Conservation (phyloP, 2,888 invertebrate genomes). For the Drosophila infuscata region DNA sequence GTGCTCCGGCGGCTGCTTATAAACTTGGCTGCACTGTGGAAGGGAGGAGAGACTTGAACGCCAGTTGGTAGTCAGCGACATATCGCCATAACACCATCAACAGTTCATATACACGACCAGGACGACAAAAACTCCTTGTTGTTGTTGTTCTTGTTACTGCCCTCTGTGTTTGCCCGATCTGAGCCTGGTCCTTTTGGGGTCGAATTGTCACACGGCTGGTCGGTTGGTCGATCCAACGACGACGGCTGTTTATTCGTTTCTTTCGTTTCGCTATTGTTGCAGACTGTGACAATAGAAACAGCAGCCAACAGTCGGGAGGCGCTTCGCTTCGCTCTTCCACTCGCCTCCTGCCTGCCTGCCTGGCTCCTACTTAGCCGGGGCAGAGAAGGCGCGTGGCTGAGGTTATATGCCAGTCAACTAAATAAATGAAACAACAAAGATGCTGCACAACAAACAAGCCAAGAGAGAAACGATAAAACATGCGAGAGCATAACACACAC, state of each 20-base stretch:
- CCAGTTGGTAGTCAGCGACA: slow-evolving; percentile 70
- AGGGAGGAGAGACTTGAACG: slow-evolving; percentile 29
- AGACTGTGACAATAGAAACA: slow-evolving; percentile 75
- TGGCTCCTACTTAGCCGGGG: slow-evolving; percentile 65
- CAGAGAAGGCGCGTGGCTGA: slow-evolving; percentile 60
- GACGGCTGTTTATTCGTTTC: slow-evolving; percentile 20
- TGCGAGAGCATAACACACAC: slow-evolving; percentile 18
- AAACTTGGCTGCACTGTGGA: slow-evolving; percentile 38
- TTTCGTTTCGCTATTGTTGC: slow-evolving; percentile 70
- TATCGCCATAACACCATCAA: slow-evolving; percentile 81
- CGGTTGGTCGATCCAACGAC: slow-evolving; percentile 18
- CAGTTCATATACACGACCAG: slow-evolving; percentile 65
- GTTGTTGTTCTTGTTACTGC: slow-evolving; percentile 33
- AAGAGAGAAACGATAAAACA: slow-evolving; percentile 14
- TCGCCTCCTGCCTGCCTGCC: not conserved
- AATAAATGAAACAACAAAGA: slow-evolving; percentile 80
- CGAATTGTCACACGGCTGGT: slow-evolving; percentile 74
- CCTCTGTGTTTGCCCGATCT: slow-evolving; percentile 14
- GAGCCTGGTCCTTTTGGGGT: slow-evolving; percentile 71
- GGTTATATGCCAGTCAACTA: slow-evolving; percentile 81
- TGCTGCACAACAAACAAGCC: slow-evolving; percentile 19
- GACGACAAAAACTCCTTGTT: slow-evolving; percentile 49
- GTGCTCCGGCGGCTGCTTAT: slow-evolving; percentile 66
- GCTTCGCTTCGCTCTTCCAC: not conserved
- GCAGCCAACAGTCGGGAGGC: slow-evolving; percentile 23